phyloP scores from a whole-genome alignment of 2,113 vertebrate species.

The Theropithecus gelada region DNA sequence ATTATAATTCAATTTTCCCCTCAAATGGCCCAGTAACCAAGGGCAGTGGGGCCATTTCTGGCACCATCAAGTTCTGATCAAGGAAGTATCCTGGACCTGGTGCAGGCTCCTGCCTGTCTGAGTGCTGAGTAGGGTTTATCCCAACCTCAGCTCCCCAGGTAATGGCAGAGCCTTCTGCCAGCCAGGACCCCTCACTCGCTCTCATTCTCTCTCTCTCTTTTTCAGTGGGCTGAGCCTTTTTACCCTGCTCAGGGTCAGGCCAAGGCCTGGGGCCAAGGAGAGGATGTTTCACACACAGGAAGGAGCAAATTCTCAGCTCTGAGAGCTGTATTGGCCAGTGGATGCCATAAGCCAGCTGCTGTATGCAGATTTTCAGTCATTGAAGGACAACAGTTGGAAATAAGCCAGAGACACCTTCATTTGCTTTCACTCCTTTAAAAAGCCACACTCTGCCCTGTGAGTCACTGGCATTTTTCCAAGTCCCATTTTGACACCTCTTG shows the following conservation, averaged over 20 bases:
- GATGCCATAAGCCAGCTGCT: not conserved
- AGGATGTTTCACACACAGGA: not conserved
- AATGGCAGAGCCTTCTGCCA: not conserved
- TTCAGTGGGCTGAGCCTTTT: not conserved
- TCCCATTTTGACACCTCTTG: not conserved
- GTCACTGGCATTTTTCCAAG: not conserved
- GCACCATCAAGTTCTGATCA: not conserved
- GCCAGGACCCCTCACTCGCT: not conserved
- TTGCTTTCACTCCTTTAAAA: not conserved
- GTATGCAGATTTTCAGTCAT: not conserved
- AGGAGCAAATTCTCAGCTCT: not conserved
- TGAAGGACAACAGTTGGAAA: not conserved
- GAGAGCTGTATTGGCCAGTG: not conserved
- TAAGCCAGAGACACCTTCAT: not conserved
- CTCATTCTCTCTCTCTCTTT: not conserved
- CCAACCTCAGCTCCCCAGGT: too few relatives aligned
- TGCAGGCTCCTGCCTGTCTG: not conserved
- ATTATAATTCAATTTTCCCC: constrained; percentile 72
- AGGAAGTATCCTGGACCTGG: not conserved
- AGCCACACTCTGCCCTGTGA: not conserved
- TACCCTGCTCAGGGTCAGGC: not conserved
- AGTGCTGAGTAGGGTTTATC: not conserved
- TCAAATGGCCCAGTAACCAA: constrained; percentile 49
- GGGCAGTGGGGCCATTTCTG: constrained; percentile 43
- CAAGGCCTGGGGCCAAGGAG: not conserved